Evolutionary conservation across 2,888 invertebrate species (phyloP), one percentile per base, ranked within the genome.

Genomic region (Nezara viridula): DNA sequence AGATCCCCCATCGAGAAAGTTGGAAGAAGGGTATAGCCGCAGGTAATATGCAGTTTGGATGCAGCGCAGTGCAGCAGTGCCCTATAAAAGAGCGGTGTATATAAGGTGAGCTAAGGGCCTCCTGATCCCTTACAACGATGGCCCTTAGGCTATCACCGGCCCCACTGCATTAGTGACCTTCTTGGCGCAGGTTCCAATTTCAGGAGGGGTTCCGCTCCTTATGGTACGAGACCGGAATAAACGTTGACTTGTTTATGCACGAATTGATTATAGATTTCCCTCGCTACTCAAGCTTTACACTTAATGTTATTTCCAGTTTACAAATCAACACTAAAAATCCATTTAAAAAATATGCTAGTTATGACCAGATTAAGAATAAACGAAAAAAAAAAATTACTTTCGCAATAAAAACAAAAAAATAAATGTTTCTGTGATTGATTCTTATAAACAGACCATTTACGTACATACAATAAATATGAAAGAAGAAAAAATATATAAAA

Each of bases 31-130:
- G 50, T 60, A 60, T 60, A 27, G 60, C 27, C 47, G n/a, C 47
- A 52, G 40, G 60, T 86, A 86, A 86, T 86, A 86, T 86, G 86
- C 86, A 86, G 55, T 86, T 86, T 86, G 55, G 55, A 86, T 86
- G 86, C 52, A 86, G 55, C 37, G n/a, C 52, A 55, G 37, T 86
- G 86, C 86, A 86, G 55, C 55, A 40, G 55, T 50, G 52, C 21
- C 24, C 52, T 21, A 86, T 55, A 50, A 50, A 86, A 24, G 66
- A n/a, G 77, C 40, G 81, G 81, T n/a, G 40, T 73, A 73, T 81
- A 81, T 81, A 81, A 81, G 81, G 81, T 81, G 81, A 81, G 44
- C 81, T 81, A 44, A 81, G 44, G 81, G 44, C 44, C n/a, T 6
- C n/a, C 44, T 86, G 86, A 86, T 55, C 86, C 86, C 32, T n/a